These are phyloP conservation scores for Pholis gunnellus DNA, from an alignment of 2,113 vertebrate species.

Conservation along the genomic window DNA sequence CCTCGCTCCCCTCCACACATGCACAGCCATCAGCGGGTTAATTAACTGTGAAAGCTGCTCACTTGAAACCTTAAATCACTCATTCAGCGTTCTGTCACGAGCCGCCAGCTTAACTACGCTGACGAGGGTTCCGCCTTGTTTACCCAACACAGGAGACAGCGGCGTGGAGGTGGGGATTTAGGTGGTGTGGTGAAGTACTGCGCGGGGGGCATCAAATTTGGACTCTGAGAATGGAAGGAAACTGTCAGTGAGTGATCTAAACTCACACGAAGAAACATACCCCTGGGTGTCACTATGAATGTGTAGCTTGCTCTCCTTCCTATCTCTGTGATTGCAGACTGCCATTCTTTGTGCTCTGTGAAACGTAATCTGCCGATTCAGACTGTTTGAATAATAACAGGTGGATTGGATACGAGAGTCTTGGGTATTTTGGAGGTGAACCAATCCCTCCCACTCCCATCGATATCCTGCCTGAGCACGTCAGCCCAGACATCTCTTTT, in stretches of 20 bases:
- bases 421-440: constrained; percentile 63
- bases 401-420: constrained; percentile 65
- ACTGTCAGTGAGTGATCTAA: constrained; percentile 59
- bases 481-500: constrained; percentile 22
- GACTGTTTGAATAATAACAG: constrained; percentile 70
- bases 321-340: constrained; percentile 70
- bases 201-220: constrained; percentile 48
- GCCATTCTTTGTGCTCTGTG: constrained; percentile 52
- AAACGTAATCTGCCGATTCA: constrained; percentile 73
- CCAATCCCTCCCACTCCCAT: constrained; percentile 67
- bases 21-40: constrained; percentile 82
- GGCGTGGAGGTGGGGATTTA: constrained; percentile 51
- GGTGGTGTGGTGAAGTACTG: constrained; percentile 40
- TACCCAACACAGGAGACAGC: constrained; percentile 73
- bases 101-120: constrained; percentile 73
- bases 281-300: constrained; percentile 65
- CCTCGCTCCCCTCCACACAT: constrained; percentile 64
- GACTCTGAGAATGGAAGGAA: constrained; percentile 38
- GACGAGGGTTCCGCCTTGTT: constrained; percentile 82
- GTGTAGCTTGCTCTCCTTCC: constrained; percentile 50
- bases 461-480: constrained; percentile 26
- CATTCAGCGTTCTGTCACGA: constrained; percentile 82
- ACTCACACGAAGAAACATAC: constrained; percentile 46
- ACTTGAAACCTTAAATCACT: constrained; percentile 85
- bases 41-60: constrained; percentile 85